Evolutionary conservation across 2,797 vertebrate species (phyloP), one percentile per base, ranked within the genome.

Genomic region (Mus minutoides): DNA sequence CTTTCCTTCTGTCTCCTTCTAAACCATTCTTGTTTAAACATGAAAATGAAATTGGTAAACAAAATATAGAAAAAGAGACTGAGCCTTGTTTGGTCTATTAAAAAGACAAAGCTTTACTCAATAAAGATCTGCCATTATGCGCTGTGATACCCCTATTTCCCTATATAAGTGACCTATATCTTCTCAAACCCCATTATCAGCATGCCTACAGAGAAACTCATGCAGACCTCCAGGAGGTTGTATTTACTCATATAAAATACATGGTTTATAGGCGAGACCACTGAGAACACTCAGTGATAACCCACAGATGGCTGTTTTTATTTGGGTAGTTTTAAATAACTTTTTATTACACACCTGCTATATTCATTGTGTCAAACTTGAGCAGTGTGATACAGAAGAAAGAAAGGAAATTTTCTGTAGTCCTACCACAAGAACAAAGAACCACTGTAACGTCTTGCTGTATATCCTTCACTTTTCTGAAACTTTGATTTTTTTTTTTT

Each of bases 1-100:
- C 82, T 46, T 82, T 71, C 88, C 62, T 90, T 77, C 46, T 88
- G 62, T 92, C 52, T 92, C 49, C 82, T 26, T 90, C 71, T 94
- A 85, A 31, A 73, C 24, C 75, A 80, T 85, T 96, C 56, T 92
- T 92, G 34, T 88, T 94, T 88, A 49, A 96, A 93, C 40, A 80
- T 88, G 60, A 94, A 94, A 93, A 88, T 71, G 73, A 95, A 82
- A 88, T 84, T 56, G 37, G 17, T 93, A 82, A 92, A 77, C 69
- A 60, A 91, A 93, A 91, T 82, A 75, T 7, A 92, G 31, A 56
- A 93, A 90, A 91, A 40, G 78, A 91, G 24, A 93, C 6, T 2
- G 2, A 88, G 17, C 31, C 77, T 94, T 10, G 6, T 62, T 94
- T 78, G 54, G 56, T 78, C 52, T 89, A 22, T 67, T 92, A 91